These are phyloP conservation scores for Nibea coibor DNA, from an alignment of 2,113 vertebrate genomes.

Conservation along the genomic window DNA sequence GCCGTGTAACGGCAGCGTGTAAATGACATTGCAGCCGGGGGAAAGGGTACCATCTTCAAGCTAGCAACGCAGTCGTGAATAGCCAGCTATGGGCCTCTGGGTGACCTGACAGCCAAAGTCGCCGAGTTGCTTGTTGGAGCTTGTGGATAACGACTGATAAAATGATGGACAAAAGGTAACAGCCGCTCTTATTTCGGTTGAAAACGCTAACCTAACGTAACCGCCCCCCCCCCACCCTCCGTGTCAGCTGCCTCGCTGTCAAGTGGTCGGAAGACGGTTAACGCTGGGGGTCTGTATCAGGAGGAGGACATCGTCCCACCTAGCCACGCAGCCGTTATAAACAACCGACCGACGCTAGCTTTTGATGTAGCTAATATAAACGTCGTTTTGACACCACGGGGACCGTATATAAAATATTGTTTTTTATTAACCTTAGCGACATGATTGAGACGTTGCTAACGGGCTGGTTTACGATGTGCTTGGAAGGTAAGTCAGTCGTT, in stretches of 20 bases:
- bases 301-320: constrained; percentile 31
- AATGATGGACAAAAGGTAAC: constrained; percentile 61
- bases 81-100: constrained; percentile 60
- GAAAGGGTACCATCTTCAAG: constrained; percentile 30
- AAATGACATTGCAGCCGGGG: constrained; percentile 63
- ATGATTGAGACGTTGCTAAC: constrained; percentile 24
- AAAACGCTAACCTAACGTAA: neutral
- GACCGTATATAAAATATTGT: neutral
- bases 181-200: neutral
- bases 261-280: constrained; percentile 29
- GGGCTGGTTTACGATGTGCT: constrained; percentile 15
- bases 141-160: constrained; percentile 14
- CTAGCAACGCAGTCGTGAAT: constrained; percentile 49
- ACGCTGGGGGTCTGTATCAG: constrained; percentile 1
- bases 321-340: constrained; percentile 16
- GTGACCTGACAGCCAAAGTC: constrained; percentile 58
- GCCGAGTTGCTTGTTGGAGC: constrained; percentile 10
- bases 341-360: constrained; percentile 9
- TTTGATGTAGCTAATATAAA: neutral
- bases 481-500: constrained; percentile 22
- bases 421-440: constrained; percentile 23
- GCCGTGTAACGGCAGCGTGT: constrained; percentile 36
- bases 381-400: neutral
- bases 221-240: no score
- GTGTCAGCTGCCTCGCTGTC: constrained; percentile 18